These are phyloP conservation scores for Hippasteria phrygiana DNA, from an alignment of 53 echinoderm and acorn worm species.

Conservation along the genomic window DNA sequence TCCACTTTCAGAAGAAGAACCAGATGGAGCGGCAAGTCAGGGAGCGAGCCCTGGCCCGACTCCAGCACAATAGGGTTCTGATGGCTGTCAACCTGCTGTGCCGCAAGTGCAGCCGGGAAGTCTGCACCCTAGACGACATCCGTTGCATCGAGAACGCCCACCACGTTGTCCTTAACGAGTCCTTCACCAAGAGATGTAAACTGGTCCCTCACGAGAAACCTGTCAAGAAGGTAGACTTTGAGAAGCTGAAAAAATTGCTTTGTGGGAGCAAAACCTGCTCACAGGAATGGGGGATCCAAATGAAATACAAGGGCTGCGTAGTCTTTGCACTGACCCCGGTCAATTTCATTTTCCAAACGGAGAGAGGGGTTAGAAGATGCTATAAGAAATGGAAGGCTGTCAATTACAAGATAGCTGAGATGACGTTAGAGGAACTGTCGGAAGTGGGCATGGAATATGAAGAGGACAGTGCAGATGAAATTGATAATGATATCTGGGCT, in stretches of 20 bases:
- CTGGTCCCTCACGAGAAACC: conserved; percentile 36
- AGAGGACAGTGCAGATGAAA: conserved; percentile 11
- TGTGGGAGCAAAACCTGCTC: conserved; percentile 56
- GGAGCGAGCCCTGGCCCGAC: neutral
- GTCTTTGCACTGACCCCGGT: conserved; percentile 32
- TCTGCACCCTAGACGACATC: conserved; percentile 70
- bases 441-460: neutral
- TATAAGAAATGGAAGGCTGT: conserved; percentile 55
- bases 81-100: conserved; percentile 59
- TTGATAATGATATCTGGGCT: neutral
- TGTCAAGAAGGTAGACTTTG: conserved; percentile 20
- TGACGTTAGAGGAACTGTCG: conserved; percentile 10
- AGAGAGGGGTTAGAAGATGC: neutral
- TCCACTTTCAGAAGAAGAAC: conserved; percentile 49
- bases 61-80: neutral
- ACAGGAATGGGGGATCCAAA: conserved; percentile 77
- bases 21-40: neutral
- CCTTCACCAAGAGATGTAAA: conserved; percentile 28
- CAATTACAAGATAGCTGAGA: conserved; percentile 28
- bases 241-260: conserved; percentile 26
- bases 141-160: conserved; percentile 73
- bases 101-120: conserved; percentile 66
- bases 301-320: conserved; percentile 58
- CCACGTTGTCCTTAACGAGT: conserved; percentile 61
- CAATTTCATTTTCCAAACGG: conserved; percentile 11